These are phyloP conservation scores for Drosophila elegans DNA, from an alignment of 1,140 invertebrate species.

Conservation along the genomic window DNA sequence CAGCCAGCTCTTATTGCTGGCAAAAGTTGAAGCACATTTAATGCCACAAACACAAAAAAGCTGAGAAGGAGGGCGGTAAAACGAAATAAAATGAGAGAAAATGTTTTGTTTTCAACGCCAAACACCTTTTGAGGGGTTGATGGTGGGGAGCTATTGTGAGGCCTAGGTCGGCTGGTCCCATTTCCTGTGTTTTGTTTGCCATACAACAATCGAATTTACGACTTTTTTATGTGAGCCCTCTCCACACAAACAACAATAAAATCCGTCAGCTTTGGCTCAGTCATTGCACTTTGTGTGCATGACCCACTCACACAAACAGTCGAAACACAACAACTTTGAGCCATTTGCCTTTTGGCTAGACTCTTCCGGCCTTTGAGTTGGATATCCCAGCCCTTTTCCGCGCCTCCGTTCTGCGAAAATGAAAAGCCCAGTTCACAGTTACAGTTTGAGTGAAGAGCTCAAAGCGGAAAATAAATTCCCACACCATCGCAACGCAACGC, in stretches of 20 bases:
- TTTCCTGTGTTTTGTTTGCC: constrained; percentile 77
- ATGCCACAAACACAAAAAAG: constrained; percentile 48
- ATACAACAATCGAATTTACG: constrained; percentile 81
- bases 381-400: constrained; percentile 1
- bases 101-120: constrained; percentile 81
- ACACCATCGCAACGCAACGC: constrained; percentile 10
- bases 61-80: constrained; percentile 33
- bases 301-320: constrained; percentile 23
- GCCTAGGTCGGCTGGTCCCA: constrained; percentile 56
- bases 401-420: constrained; percentile 24
- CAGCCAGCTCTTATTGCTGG: constrained; percentile 6
- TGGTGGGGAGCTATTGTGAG: constrained; percentile 4
- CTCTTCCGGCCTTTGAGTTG: constrained; percentile 76
- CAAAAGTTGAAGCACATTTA: constrained; percentile 76
- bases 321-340: constrained; percentile 40
- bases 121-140: constrained; percentile 69
- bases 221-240: constrained; percentile 72
- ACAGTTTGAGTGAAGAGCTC: constrained; percentile 69
- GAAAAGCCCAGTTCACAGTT: constrained; percentile 60
- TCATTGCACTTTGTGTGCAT: constrained; percentile 74
- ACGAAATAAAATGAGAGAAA: constrained; percentile 53
- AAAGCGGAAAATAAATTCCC: constrained; percentile 57
- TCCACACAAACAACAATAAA: constrained; percentile 69
- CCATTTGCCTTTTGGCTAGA: constrained; percentile 69
- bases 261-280: constrained; percentile 74